phyloP scores from a whole-genome alignment of 2,888 invertebrate genomes.

The Acanthacorydalis orientalis region DNA sequence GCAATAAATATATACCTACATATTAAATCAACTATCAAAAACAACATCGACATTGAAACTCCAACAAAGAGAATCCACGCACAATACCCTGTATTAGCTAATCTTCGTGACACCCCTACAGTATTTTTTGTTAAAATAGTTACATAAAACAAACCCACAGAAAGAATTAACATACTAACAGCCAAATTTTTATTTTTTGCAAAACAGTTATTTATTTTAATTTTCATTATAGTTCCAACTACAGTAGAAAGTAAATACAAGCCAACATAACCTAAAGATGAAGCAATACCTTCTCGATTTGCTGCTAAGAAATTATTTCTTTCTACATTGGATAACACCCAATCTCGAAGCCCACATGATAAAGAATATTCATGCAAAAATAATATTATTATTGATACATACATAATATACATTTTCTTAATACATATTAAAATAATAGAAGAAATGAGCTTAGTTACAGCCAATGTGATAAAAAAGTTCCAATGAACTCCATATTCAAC shows the following conservation, averaged over 20 bases:
- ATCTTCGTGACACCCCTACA: constrained; percentile 54
- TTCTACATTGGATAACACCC: constrained; percentile 43
- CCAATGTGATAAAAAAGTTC: constrained; percentile 96
- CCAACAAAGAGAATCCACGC: constrained; percentile 55
- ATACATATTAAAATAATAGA: constrained; percentile 39
- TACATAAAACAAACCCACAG: constrained; percentile 25
- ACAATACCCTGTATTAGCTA: constrained; percentile 72
- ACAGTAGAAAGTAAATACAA: constrained; percentile 63
- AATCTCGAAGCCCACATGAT: constrained; percentile 44
- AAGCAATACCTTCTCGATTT: constrained; percentile 84
- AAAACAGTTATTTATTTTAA: constrained; percentile 17
- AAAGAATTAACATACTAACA: constrained; percentile 12
- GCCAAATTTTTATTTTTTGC: constrained; percentile 5
- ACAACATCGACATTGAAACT: constrained; percentile 33
- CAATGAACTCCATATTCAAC: constrained; percentile 94
- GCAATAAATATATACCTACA: constrained; percentile 15
- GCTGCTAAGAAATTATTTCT: constrained; percentile 51
- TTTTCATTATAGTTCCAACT: constrained; percentile 36
- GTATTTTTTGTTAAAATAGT: constrained; percentile 30
- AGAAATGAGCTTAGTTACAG: constrained; percentile 59
- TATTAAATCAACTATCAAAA: constrained; percentile 37
- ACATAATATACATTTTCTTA: constrained; percentile 30
- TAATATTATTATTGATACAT: constrained; percentile 36
- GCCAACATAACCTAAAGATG: constrained; percentile 68
- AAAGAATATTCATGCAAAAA: constrained; percentile 48